Percentiles rank a stretch among this genome's conserved stretches.
Evolutionary conservation across 2,113 vertebrate genomes (phyloP).

Genomic region (Oryzias celebensis): DNA sequence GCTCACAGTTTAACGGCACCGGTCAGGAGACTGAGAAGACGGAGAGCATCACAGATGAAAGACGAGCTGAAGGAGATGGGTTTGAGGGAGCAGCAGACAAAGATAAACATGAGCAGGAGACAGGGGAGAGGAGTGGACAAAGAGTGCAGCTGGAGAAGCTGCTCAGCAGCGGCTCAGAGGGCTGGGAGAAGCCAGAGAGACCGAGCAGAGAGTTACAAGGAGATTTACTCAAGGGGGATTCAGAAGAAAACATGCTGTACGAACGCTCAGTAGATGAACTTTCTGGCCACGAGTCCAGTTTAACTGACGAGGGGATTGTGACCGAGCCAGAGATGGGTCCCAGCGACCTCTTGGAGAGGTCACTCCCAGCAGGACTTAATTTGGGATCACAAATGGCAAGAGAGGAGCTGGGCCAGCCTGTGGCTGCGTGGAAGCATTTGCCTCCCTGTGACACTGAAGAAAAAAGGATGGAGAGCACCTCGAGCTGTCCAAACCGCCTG

Average conservation of each 20-base stretch:
- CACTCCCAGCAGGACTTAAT: constrained; percentile 53
- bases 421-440: constrained; percentile 80
- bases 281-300: constrained; percentile 88
- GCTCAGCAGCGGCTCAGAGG: constrained; percentile 58
- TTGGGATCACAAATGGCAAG: constrained; percentile 59
- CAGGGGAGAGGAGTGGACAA: constrained; percentile 52
- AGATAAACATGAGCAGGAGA: constrained; percentile 65
- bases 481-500: constrained; percentile 36
- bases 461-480: constrained; percentile 39
- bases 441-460: constrained; percentile 65
- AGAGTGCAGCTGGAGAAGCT: constrained; percentile 57
- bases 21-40: constrained; percentile 26
- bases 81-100: constrained; percentile 45
- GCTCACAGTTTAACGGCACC: constrained; percentile 36
- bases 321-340: constrained; percentile 84
- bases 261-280: constrained; percentile 86
- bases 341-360: constrained; percentile 39
- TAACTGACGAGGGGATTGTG: constrained; percentile 96
- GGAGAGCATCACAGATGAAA: constrained; percentile 28
- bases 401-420: constrained; percentile 73
- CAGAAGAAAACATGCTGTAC: constrained; percentile 72
- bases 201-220: constrained; percentile 55
- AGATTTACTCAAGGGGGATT: constrained; percentile 66
- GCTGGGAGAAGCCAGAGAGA: constrained; percentile 51
- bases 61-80: constrained; percentile 33